Evolutionary conservation across 2,888 invertebrate genomes (phyloP), one percentile per base, ranked within the genome.

Genomic region (Apodemia mormo): DNA sequence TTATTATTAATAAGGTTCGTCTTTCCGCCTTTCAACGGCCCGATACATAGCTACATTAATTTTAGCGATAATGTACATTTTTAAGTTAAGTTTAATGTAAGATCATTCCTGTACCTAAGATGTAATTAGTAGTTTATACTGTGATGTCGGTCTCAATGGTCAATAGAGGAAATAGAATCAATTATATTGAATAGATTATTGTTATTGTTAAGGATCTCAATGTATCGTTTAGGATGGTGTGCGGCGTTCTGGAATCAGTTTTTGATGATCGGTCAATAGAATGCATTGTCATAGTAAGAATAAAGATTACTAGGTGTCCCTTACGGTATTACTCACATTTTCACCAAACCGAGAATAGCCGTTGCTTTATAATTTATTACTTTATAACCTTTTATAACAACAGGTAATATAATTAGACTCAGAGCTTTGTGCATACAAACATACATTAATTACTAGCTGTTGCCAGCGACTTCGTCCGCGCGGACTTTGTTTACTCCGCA

Each of bases 101-200:
- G 88, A 87, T 91, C 91, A 92, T 92, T 92, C 92, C 92, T 87
- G 92, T 91, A 92, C 92, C 92, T 92, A 92, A 92, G 92, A 92
- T 78, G 80, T 80, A 89, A 84, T 85, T 86, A 89, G 88, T 90
- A 89, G 89, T 84, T 85, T 87, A 88, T 90, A 91, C 92, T 92
- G 91, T 92, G 92, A 92, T 92, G 90, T 88, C 86, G 92, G 92
- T 92, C 90, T 92, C 91, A 87, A 90, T 84, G 89, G 91, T 90
- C 89, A 88, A 87, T 90, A 91, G 90, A 76, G 87, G 86, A 78
- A 81, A 90, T 92, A 92, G 87, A 85, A 91, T 92, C 91, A 92
- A 92, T 91, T 92, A 92, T 90, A 82, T 84, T 83, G 80, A 82
- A 82, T 87, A 89, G 88, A 88, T 85, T 90, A 89, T 90, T 90